These are phyloP conservation scores for Globodera ellingtonae DNA, from an alignment of 1,140 invertebrate species.

Conservation along the genomic window DNA sequence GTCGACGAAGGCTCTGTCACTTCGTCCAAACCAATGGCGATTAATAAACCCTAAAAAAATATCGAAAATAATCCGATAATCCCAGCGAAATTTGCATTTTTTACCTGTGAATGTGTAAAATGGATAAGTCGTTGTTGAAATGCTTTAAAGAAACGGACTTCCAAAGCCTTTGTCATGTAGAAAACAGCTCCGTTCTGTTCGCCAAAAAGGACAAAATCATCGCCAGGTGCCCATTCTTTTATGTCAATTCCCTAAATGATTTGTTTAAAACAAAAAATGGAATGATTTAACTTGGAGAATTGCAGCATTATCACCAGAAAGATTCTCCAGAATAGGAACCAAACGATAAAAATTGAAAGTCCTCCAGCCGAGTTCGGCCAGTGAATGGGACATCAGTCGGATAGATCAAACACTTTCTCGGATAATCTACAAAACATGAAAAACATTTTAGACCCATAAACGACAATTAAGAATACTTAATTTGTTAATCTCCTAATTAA, in stretches of 20 bases:
- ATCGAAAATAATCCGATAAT: background rate
- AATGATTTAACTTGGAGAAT: background rate
- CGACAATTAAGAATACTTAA: too few relatives aligned
- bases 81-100: background rate
- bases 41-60: background rate
- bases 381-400: constrained; percentile 32
- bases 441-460: too few relatives aligned
- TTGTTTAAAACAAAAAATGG: background rate
- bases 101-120: constrained; percentile 12
- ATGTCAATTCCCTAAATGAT: constrained; percentile 53
- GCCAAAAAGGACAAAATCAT: constrained; percentile 54
- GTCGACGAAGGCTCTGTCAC: background rate
- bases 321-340: constrained; percentile 33
- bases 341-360: constrained; percentile 57
- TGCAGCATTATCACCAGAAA: constrained; percentile 35
- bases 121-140: constrained; percentile 41
- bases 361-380: constrained; percentile 56
- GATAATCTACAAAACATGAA: too few relatives aligned
- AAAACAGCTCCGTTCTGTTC: constrained; percentile 53
- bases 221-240: constrained; percentile 43
- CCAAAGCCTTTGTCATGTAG: constrained; percentile 27
- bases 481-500: too few relatives aligned
- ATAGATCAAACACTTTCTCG: background rate
- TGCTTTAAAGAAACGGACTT: constrained; percentile 46
- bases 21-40: constrained; percentile 22